Percentiles rank a stretch among this genome's conserved stretches.
These are phyloP conservation scores for Tenualosa ilisha DNA, from an alignment of 2,797 vertebrate species.

Conservation along the genomic window DNA sequence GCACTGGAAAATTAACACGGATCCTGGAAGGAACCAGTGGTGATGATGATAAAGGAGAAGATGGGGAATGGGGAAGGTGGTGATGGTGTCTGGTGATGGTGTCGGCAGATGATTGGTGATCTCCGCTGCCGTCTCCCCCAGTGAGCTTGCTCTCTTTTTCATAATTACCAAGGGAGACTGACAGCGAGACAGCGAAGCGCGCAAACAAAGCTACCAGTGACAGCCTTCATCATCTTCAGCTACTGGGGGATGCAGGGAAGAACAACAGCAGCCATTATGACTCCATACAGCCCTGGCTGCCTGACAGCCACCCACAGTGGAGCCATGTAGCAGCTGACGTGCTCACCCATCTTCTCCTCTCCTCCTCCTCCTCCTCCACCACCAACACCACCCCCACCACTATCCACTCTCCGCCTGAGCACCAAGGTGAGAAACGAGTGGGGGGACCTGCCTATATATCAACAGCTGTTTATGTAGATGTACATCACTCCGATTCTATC, in stretches of 20 bases:
- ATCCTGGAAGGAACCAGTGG: not conserved
- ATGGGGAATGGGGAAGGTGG: not conserved
- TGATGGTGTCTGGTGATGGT: not conserved
- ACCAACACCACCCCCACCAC: not conserved
- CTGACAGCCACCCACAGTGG: not conserved
- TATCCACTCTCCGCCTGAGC: not conserved
- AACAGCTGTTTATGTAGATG: slow-evolving; percentile 10
- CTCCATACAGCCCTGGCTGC: not conserved
- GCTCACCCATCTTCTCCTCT: not conserved
- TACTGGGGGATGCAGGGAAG: not conserved
- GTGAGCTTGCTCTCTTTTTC: not conserved
- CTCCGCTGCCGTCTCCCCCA: not conserved
- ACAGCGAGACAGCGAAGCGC: not conserved
- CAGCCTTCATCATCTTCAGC: not conserved
- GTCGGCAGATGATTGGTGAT: not conserved
- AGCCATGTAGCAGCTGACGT: not conserved
- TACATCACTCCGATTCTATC: not conserved
- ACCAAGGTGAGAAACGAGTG: not conserved
- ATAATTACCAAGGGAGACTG: not conserved
- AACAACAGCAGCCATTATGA: not conserved
- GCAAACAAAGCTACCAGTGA: not conserved
- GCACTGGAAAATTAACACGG: not conserved
- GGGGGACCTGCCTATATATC: not conserved
- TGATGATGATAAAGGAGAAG: not conserved
- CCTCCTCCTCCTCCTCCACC: not conserved